These are phyloP conservation scores for Melanchra persicariae DNA, from an alignment of 2,888 invertebrate genomes.

Conservation along the genomic window DNA sequence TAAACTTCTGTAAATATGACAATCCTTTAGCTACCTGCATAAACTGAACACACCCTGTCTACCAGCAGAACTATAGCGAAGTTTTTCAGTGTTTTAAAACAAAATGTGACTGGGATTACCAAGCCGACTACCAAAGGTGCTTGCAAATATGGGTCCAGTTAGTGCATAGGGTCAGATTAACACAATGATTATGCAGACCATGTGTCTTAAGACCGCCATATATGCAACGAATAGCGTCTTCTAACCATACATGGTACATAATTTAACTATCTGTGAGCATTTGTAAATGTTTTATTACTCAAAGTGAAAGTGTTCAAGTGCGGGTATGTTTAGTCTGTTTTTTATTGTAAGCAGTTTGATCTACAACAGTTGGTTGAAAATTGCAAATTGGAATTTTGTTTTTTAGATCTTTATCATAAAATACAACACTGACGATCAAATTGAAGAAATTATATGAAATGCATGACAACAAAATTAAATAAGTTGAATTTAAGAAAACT, in stretches of 20 bases:
- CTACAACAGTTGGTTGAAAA: slow-evolving; percentile 13
- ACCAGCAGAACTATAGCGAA: neutral
- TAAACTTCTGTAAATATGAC: too few species aligned
- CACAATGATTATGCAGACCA: slow-evolving; percentile 14
- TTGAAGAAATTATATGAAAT: neutral
- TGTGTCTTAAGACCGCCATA: neutral
- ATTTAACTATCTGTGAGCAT: slow-evolving; percentile 37
- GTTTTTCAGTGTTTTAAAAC: neutral
- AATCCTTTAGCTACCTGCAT: neutral
- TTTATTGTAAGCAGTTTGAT: slow-evolving; percentile 20
- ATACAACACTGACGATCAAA: neutral
- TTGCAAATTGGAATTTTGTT: neutral
- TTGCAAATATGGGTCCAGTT: neutral
- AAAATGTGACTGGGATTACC: neutral
- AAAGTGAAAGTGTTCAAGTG: slow-evolving; percentile 49
- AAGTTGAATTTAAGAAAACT: neutral
- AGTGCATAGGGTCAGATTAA: slow-evolving; percentile 6
- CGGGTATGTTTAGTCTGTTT: slow-evolving; percentile 28
- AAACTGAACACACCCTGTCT: neutral
- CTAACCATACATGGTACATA: slow-evolving; percentile 23
- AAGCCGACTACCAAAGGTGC: neutral
- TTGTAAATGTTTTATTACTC: slow-evolving; percentile 46
- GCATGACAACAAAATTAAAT: neutral
- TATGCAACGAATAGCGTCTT: neutral
- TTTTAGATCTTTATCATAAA: neutral